Evolutionary conservation across 2,888 invertebrate species (phyloP), one percentile per base, ranked within the genome.

Genomic region (Anthophora plumipes): DNA sequence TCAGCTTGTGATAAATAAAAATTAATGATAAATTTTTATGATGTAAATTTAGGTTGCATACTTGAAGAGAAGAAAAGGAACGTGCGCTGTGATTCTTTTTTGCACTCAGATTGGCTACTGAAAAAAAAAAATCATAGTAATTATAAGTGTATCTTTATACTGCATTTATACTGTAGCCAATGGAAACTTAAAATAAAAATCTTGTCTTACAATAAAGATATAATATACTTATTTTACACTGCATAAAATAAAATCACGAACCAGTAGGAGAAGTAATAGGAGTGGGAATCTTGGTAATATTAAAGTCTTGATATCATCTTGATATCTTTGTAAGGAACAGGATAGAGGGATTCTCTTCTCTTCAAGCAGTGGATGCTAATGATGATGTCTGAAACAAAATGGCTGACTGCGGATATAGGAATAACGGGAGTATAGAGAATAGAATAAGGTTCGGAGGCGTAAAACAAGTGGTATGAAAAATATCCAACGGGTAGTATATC

Each of bases 1-100:
- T 31, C n/a, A 31, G 31, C 31, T 31, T 31, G 1, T 31, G 2
- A 31, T 59, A 20, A 59, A 14, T 39, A 39, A 39, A 59, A 20
- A 0, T 57, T 17, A 57, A n/a, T 3, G n/a, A 31, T 31, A 4
- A 31, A 31, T 31, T 31, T 31, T 31, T 31, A 31, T 31, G 31
- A 31, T 31, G 31, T 31, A 31, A 31, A 31, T n/a, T n/a, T n/a
- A n/a, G 37, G 0, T 22, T 9, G 7, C 20, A 11, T 8, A 37
- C 37, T 55, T 20, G 66, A 64, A 66, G 71, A 72, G 41, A 72
- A 72, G 50, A 55, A 54, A 63, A 4, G 31, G 31, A 31, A 4
- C 2, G 4, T 31, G 31, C 31, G 4, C 31, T 31, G 31, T 31
- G n/a, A n/a, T n/a, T n/a, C n/a, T 4, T 31, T 31, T 31, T 31